A percentile compares a stretch with the other conserved stretches of the same genome.
phyloP scores from a whole-genome alignment of 1,140 invertebrate species.

The Pemphigus obesinymphae region DNA sequence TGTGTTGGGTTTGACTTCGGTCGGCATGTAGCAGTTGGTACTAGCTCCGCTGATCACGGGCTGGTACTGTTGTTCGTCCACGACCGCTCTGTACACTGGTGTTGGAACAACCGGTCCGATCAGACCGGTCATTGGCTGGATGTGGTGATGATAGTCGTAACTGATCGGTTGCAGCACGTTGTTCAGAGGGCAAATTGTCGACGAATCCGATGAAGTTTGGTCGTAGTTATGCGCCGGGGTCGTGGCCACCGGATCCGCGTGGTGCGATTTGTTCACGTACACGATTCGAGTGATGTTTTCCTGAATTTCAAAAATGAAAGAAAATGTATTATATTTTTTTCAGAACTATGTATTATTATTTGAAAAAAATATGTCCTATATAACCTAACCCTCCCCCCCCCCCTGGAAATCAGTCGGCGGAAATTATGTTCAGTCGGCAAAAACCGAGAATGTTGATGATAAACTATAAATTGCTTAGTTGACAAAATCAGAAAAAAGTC shows the following conservation, averaged over 20 bases:
- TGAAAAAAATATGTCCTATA: no score
- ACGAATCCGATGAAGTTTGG: slow-evolving; percentile 25
- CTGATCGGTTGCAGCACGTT: slow-evolving; percentile 2
- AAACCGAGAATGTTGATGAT: no score
- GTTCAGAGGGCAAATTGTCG: slow-evolving; percentile 3
- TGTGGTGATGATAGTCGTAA: slow-evolving; percentile 26
- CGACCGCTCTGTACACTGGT: background rate
- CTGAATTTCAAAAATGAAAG: no score
- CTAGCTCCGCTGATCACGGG: background rate
- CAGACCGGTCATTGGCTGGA: background rate
- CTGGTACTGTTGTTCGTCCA: background rate
- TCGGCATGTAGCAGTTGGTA: background rate
- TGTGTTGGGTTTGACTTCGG: background rate
- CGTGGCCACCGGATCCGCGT: background rate
- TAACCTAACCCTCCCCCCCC: no score
- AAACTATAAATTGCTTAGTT: no score
- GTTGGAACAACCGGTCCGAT: background rate
- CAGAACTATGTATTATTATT: no score
- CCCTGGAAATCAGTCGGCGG: no score
- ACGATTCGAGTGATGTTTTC: background rate
- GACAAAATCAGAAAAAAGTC: no score
- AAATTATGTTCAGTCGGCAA: no score
- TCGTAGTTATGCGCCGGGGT: background rate
- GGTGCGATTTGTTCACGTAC: background rate
- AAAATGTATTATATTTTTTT: no score